Evolutionary conservation across 2,113 vertebrate genomes (phyloP).

Genomic region (Rhabdomys dilectus): DNA sequence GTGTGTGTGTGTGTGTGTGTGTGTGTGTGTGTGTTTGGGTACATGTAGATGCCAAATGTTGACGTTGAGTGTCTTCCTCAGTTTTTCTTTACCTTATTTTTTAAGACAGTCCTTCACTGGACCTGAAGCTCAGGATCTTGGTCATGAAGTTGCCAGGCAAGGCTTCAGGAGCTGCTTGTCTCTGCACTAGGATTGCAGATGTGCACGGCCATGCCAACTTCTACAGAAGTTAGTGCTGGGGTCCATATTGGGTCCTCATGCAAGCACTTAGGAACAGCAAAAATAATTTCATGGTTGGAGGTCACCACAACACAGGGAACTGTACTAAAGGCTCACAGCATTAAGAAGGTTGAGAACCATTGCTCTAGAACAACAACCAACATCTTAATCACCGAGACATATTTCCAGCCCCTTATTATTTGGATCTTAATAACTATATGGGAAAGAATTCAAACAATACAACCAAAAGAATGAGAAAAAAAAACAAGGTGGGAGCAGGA

Average conservation of each 20-base stretch:
- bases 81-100: neutral
- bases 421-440: neutral
- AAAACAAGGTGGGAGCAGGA: neutral
- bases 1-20: neutral
- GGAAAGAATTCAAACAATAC: neutral
- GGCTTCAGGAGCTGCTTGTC: neutral
- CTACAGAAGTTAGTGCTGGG: neutral
- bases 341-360: neutral
- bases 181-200: neutral
- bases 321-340: neutral
- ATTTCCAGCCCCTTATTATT: neutral
- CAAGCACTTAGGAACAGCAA: neutral
- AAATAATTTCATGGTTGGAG: neutral
- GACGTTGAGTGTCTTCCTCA: neutral
- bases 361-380: neutral
- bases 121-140: neutral
- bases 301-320: neutral
- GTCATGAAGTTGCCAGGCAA: neutral
- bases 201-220: neutral
- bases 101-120: neutral
- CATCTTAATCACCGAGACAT: neutral
- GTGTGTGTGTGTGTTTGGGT: neutral
- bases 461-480: neutral
- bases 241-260: neutral
- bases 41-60: neutral